Conservation (phyloP, 2,888 invertebrate genomes). For the Apamea anceps region DNA sequence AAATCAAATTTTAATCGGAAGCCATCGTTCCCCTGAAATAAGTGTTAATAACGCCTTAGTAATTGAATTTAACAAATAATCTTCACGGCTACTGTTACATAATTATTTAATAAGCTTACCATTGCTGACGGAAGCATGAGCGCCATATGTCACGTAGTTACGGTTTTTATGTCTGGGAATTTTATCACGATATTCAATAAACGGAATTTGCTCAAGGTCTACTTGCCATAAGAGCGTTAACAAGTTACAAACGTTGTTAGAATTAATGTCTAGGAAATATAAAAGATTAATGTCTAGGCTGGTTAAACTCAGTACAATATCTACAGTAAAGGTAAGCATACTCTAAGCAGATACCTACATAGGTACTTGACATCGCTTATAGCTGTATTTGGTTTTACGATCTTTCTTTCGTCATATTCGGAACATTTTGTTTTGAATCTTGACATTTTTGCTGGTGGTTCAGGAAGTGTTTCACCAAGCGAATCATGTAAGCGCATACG, state of each 20-base stretch:
- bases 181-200: neutral
- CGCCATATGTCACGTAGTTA: neutral
- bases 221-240: neutral
- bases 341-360: no score
- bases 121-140: neutral
- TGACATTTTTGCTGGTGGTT: no score
- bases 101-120: neutral
- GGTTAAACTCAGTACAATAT: neutral
- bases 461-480: no score
- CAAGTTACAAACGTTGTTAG: neutral
- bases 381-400: no score
- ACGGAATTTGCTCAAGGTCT: neutral
- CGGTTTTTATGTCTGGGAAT: neutral
- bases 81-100: neutral
- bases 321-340: no score
- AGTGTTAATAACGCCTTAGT: neutral
- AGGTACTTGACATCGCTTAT: no score
- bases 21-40: neutral
- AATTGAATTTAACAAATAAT: neutral
- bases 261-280: neutral
- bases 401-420: no score
- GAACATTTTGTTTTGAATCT: no score
- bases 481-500: no score
- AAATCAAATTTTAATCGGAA: neutral
- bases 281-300: neutral